phyloP scores from a whole-genome alignment of 2,113 vertebrate species.

The Thermophis baileyi region DNA sequence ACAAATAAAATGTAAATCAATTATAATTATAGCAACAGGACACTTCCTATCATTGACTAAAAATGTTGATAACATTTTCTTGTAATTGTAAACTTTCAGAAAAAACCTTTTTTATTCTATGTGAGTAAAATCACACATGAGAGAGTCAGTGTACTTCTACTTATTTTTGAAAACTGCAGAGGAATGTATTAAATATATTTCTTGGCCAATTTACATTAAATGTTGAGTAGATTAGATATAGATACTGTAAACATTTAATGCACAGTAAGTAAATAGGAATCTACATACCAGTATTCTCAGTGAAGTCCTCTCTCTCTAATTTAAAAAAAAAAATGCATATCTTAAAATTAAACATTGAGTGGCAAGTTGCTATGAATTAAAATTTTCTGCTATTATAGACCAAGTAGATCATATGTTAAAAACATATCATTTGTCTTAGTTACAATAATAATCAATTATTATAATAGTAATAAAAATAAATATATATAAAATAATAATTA shows the following conservation, averaged over 20 bases:
- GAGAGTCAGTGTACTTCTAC: neutral
- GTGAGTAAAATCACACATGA: neutral
- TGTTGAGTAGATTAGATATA: neutral
- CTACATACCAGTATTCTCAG: constrained; percentile 45
- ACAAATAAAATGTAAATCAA: neutral
- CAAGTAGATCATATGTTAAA: neutral
- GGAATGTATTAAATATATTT: neutral
- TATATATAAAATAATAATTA: no score
- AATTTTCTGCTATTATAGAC: neutral
- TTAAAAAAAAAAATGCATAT: constrained; percentile 42
- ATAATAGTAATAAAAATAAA: neutral
- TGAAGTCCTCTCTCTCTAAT: constrained; percentile 25
- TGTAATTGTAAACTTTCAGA: neutral
- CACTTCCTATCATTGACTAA: neutral
- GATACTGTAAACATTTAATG: neutral
- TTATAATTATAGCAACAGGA: neutral
- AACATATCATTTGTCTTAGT: neutral
- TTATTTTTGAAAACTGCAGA: neutral
- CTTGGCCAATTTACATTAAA: neutral
- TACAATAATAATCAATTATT: neutral
- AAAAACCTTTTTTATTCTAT: neutral
- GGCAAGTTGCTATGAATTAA: neutral
- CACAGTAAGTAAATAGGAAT: neutral
- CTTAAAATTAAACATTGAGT: neutral
- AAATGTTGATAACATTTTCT: neutral